These are phyloP conservation scores for Diadumene lineata DNA, from an alignment of 92 coral and sea anemone species.

Conservation along the genomic window DNA sequence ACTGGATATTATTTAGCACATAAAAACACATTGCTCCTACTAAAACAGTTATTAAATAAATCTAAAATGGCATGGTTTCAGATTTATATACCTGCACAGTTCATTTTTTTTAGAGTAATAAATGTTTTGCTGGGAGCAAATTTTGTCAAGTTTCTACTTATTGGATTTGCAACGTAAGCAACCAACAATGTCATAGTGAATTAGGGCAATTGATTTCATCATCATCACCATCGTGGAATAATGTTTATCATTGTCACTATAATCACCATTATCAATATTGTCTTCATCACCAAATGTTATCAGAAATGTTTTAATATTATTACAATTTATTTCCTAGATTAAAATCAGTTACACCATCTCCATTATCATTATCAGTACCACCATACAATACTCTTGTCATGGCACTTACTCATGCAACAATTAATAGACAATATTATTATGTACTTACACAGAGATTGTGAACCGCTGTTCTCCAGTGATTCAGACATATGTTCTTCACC, in stretches of 20 bases:
- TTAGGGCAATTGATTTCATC: not conserved
- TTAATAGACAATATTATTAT: no score
- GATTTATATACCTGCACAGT: no score
- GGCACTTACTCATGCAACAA: no score
- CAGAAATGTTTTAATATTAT: not conserved
- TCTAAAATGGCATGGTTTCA: no score
- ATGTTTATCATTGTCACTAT: not conserved
- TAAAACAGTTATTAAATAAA: no score
- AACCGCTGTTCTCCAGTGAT: not conserved
- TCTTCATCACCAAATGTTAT: not conserved
- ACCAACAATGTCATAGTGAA: not conserved
- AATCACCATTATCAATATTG: not conserved
- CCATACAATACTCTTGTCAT: no score
- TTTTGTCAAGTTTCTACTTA: no score
- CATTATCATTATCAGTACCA: not conserved
- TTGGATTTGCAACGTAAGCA: no score
- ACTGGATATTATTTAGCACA: no score
- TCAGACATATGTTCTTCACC: not conserved
- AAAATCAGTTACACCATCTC: not conserved
- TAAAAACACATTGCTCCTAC: no score
- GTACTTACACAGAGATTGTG: not conserved
- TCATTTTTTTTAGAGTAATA: no score
- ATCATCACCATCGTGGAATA: not conserved
- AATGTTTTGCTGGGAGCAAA: no score
- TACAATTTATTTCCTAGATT: not conserved